phyloP scores from a whole-genome alignment of 1,140 invertebrate species.

The Metaphire vulgaris region DNA sequence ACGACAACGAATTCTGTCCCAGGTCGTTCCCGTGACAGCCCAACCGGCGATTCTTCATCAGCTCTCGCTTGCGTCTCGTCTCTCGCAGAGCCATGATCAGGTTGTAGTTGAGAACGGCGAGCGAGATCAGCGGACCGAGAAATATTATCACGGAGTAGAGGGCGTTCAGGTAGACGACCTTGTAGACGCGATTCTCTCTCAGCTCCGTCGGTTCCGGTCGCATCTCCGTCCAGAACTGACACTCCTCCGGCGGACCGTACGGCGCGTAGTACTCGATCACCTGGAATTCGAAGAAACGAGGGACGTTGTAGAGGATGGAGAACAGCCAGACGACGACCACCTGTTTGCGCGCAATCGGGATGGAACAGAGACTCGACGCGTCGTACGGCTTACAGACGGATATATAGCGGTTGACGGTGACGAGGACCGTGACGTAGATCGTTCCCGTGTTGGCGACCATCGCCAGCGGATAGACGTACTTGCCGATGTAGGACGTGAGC shows the following conservation, averaged over 20 bases:
- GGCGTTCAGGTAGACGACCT: constrained; percentile 21
- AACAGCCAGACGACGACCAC: constrained; percentile 72
- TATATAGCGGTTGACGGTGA: constrained; percentile 86
- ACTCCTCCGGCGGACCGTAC: background rate
- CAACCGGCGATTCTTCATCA: constrained; percentile 10
- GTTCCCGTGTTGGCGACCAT: constrained; percentile 76
- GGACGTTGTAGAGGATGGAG: constrained; percentile 75
- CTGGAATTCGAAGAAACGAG: constrained; percentile 56
- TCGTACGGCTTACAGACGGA: constrained; percentile 83
- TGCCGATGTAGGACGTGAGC: constrained; percentile 50
- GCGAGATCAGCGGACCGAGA: constrained; percentile 12
- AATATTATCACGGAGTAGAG: constrained; percentile 26
- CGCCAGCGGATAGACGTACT: constrained; percentile 73
- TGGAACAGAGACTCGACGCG: constrained; percentile 80
- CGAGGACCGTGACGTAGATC: constrained; percentile 82
- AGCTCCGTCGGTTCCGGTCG: too few species aligned
- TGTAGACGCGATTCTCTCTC: too few species aligned
- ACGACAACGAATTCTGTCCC: too few species aligned
- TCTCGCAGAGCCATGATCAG: constrained; percentile 23
- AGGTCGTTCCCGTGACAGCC: too few species aligned
- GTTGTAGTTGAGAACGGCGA: constrained; percentile 22
- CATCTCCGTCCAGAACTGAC: background rate
- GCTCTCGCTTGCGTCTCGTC: constrained; percentile 18
- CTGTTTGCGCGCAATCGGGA: constrained; percentile 72
- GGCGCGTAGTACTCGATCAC: background rate